A percentile compares a stretch with the other conserved stretches of the same genome.
Evolutionary conservation across 2,797 vertebrate species (phyloP).

Genomic region (Enteromius viviparus): DNA sequence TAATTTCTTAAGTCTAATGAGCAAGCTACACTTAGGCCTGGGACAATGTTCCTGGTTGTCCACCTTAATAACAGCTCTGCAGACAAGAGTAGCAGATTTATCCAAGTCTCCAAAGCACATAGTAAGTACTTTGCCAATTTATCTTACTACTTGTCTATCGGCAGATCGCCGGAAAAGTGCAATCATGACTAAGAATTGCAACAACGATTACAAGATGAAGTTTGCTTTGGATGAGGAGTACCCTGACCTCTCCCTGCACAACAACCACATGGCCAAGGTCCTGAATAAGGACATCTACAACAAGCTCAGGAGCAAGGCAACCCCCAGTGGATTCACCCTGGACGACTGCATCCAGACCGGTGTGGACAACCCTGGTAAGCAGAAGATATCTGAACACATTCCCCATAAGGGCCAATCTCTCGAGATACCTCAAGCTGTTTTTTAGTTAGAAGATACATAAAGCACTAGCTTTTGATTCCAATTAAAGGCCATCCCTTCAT

Average conservation of each 20-base stretch:
- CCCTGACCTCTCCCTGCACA: conserved; percentile 87
- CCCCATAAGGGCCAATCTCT: background rate
- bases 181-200: conserved; percentile 89
- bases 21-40: background rate
- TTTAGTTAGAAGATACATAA: background rate
- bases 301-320: conserved; percentile 88
- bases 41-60: background rate
- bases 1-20: background rate
- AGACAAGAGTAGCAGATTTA: background rate
- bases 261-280: conserved; percentile 96
- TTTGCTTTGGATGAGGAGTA: conserved; percentile 85
- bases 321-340: conserved; percentile 90
- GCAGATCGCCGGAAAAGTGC: conserved; percentile 73
- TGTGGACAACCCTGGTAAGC: conserved; percentile 91
- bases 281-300: conserved; percentile 83
- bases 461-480: background rate
- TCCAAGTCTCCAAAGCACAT: background rate
- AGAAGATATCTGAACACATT: background rate
- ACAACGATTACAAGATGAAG: conserved; percentile 91
- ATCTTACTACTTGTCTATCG: background rate
- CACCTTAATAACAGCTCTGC: background rate
- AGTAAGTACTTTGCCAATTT: background rate
- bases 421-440: background rate
- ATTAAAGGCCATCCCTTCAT: conserved; percentile 88
- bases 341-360: conserved; percentile 93